Base-by-base conservation (phyloP, 2,888 invertebrate species). In the Ectobius pallidus region DNA sequence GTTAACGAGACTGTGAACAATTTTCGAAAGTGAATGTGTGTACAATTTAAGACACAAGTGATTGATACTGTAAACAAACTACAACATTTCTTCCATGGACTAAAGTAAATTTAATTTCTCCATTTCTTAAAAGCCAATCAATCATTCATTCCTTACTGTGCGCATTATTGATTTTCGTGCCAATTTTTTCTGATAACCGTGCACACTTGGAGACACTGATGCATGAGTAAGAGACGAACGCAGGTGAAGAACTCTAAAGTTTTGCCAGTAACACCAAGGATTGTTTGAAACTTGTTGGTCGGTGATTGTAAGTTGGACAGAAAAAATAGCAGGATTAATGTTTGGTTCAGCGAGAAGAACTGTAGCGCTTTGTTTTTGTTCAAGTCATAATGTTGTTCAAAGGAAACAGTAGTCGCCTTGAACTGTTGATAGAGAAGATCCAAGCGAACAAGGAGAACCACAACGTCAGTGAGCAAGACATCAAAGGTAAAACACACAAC, bases 391-490 rank as follows among this genome's bases (percentile, higher is more conserved):
- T 94, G 93, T 86, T 94, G 83, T 94, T 94, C 87, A 94, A 93
- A 82, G 94, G 94, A 76, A 94, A 93, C 83, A 94, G 94, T 85
- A 91, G 91, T 81, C 87, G 92, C 79, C 85, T 94, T 82, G 93
- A 94, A 83, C 90, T 92, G 81, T 88, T 94, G 79, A 94, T 94
- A 78, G 93, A 93, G 83, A 94, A 93, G 85, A 93, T 94, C 78
- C 94, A 94, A 82, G 92, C 92, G 4, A 92, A 91, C 79, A 93
- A 93, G 85, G 93, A 93, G 82, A 90, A 89, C 78, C 88, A 86
- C 84, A 86, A 86, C 80, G 85, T 85, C 71, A 84, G 82, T 14
- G 79, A 86, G 3, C 86, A 86, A 74, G 86, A 86, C 75, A 81
- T 86, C 77, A 87, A 86, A 84, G 86, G 87, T 87, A 76, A 81